Percentiles rank a stretch among this genome's conserved stretches.
These are phyloP conservation scores for Frieseomelitta varia DNA, from an alignment of 1,140 invertebrate genomes.

Conservation along the genomic window DNA sequence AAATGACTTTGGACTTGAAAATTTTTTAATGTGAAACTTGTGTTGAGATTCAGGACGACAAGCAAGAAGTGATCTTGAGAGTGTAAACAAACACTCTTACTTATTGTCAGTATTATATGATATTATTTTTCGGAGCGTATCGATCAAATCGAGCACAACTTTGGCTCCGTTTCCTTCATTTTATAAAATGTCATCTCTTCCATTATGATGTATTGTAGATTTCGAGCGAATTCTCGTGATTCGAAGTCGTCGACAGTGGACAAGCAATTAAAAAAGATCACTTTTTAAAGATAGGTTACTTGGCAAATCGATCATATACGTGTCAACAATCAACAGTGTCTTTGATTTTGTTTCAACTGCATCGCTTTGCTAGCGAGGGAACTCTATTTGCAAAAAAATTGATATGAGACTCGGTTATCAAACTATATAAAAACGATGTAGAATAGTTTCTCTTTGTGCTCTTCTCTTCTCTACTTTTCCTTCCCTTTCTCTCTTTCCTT, in stretches of 20 bases:
- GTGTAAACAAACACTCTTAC: too few species aligned
- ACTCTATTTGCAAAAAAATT: too few species aligned
- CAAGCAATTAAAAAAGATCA: slow-evolving; percentile 57
- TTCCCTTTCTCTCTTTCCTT: too few species aligned
- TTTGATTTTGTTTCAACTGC: neutral
- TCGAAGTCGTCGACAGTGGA: slow-evolving; percentile 38
- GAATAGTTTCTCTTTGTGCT: too few species aligned
- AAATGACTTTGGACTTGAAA: too few species aligned
- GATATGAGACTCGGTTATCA: too few species aligned
- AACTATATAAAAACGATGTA: neutral
- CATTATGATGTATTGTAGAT: slow-evolving; percentile 8
- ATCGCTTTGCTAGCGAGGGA: too few species aligned
- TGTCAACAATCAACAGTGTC: slow-evolving; percentile 69
- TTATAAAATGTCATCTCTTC: too few species aligned
- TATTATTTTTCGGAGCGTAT: slow-evolving; percentile 53
- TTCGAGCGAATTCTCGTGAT: slow-evolving; percentile 38
- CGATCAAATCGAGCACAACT: slow-evolving; percentile 65
- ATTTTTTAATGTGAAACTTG: too few species aligned
- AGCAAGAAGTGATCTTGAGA: too few species aligned
- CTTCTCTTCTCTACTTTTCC: too few species aligned
- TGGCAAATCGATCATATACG: slow-evolving; percentile 69
- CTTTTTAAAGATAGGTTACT: slow-evolving; percentile 73
- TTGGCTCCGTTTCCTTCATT: neutral
- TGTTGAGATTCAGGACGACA: too few species aligned
- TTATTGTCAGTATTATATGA: neutral